Percentiles rank a stretch among this genome's conserved stretches.
phyloP scores from a whole-genome alignment of 2,113 vertebrate genomes.

The Eonycteris spelaea region DNA sequence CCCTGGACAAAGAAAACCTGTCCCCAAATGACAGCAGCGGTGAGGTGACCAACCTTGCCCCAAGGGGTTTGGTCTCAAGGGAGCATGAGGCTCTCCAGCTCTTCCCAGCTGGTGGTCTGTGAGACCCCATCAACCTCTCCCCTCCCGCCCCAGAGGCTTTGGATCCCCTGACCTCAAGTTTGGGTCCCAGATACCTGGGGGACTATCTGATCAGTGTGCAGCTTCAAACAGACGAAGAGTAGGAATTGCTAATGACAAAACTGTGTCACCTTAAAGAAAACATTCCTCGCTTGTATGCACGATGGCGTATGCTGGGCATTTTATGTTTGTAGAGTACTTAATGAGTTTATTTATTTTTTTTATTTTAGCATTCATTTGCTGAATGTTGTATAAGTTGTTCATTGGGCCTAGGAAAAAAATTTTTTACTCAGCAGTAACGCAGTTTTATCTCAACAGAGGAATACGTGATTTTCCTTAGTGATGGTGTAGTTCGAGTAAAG shows the following conservation, averaged over 20 bases:
- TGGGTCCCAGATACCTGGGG: background rate
- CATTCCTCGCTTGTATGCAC: rapidly evolving
- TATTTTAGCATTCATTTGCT: background rate
- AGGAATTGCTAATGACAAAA: background rate
- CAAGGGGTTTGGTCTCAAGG: background rate
- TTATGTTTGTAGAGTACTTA: background rate
- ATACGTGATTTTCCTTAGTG: background rate
- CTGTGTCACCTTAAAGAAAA: background rate
- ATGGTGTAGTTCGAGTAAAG: background rate
- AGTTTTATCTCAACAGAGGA: background rate
- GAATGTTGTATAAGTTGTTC: background rate
- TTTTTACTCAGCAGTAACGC: background rate
- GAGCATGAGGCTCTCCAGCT: background rate
- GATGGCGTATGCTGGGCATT: background rate
- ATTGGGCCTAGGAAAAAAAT: background rate
- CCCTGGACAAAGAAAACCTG: background rate
- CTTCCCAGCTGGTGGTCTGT: background rate
- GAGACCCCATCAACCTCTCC: background rate
- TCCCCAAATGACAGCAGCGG: background rate
- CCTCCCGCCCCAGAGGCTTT: background rate
- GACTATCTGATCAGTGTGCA: background rate
- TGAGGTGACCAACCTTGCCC: rapidly evolving
- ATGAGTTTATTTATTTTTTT: background rate
- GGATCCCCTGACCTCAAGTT: background rate
- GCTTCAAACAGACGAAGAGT: background rate